A percentile compares a stretch with the other conserved stretches of the same genome.
These are phyloP conservation scores for Chinchilla lanigera DNA, from an alignment of 2,113 vertebrate genomes.

Conservation along the genomic window DNA sequence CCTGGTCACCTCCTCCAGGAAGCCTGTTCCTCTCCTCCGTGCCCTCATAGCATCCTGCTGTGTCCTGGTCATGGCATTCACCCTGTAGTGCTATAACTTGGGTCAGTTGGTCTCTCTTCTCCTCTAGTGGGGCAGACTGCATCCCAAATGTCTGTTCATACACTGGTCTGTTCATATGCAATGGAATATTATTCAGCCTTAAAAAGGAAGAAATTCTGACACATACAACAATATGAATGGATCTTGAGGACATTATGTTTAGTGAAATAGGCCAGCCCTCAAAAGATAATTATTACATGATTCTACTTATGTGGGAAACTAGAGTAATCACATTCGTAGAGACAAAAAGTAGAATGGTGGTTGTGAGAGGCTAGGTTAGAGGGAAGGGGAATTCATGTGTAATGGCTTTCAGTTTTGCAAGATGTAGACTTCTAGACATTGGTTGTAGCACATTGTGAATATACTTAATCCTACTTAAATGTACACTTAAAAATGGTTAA, in stretches of 20 bases:
- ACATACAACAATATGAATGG: background rate
- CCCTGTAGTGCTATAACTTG: background rate
- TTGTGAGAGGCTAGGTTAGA: background rate
- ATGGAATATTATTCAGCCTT: background rate
- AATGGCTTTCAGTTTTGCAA: conserved; percentile 37
- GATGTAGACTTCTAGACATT: background rate
- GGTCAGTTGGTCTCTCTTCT: background rate
- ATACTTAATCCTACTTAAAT: background rate
- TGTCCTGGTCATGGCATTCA: background rate
- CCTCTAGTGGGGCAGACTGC: background rate
- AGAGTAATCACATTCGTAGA: background rate
- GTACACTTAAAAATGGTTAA: conserved; percentile 14
- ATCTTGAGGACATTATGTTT: background rate
- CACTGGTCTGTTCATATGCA: background rate
- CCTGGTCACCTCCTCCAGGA: background rate
- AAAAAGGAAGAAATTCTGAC: background rate
- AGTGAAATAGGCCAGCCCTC: conserved; percentile 15
- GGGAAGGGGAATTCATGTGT: background rate
- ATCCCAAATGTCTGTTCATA: background rate
- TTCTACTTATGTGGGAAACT: background rate
- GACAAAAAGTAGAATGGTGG: background rate
- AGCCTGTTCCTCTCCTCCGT: background rate
- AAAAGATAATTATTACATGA: background rate
- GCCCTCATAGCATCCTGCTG: background rate
- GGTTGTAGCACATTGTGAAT: background rate